phyloP scores from a whole-genome alignment of 2,113 vertebrate genomes.

The Mesitornis unicolor region DNA sequence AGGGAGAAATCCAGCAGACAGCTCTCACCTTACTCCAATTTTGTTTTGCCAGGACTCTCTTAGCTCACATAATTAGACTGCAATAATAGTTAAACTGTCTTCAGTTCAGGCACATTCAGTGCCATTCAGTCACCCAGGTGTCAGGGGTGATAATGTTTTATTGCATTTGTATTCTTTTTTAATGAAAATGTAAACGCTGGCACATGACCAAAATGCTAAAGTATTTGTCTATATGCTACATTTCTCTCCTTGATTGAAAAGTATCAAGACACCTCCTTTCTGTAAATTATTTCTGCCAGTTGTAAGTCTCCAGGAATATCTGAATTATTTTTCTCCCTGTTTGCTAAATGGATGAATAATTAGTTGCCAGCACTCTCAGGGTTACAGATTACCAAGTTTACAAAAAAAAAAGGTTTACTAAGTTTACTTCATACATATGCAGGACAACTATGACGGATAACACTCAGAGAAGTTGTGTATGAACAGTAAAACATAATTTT shows the following conservation, averaged over 20 bases:
- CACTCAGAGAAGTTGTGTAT: not conserved
- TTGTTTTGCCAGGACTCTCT: not conserved
- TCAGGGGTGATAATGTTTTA: not conserved
- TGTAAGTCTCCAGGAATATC: not conserved
- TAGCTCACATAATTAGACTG: not conserved
- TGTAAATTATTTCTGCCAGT: not conserved
- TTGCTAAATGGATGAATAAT: not conserved
- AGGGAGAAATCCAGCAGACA: not conserved
- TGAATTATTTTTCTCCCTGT: not conserved
- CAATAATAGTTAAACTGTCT: not conserved
- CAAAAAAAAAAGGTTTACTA: not conserved
- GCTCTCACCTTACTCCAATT: not conserved
- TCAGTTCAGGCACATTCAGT: not conserved
- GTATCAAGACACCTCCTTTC: not conserved
- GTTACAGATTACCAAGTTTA: not conserved
- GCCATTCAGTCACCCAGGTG: not conserved
- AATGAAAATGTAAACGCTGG: not conserved
- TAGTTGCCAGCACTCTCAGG: not conserved
- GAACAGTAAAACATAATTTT: not conserved
- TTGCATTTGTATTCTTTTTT: not conserved
- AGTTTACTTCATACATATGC: not conserved
- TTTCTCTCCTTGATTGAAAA: not conserved
- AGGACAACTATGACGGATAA: not conserved
- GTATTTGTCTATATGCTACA: not conserved
- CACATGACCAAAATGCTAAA: not conserved